These are phyloP conservation scores for Pluvianellus socialis DNA, from an alignment of 2,113 vertebrate species.

Conservation along the genomic window DNA sequence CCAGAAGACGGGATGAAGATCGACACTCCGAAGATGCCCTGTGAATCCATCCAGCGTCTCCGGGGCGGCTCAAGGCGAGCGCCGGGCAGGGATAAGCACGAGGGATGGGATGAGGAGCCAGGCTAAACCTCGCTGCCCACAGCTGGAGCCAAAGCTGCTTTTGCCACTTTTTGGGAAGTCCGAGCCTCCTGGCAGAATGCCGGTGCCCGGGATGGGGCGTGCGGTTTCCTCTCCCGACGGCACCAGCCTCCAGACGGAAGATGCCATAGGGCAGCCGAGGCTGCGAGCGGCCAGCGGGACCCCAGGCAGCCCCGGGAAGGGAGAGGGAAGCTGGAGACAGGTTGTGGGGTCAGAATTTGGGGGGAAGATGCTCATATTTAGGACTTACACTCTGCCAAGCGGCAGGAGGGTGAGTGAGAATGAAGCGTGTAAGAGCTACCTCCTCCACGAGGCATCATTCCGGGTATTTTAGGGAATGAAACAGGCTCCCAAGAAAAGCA, in stretches of 20 bases:
- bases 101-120: neutral
- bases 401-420: neutral
- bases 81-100: neutral
- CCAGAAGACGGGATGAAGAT: neutral
- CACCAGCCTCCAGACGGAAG: neutral
- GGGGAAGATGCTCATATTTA: neutral
- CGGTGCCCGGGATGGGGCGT: neutral
- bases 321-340: neutral
- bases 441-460: neutral
- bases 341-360: neutral
- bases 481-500: neutral
- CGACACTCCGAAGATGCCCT: neutral
- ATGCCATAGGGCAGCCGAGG: accelerated
- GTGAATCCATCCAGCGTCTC: neutral
- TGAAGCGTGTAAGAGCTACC: neutral
- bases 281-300: neutral
- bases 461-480: neutral
- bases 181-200: neutral
- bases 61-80: accelerated
- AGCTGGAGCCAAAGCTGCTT: neutral
- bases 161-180: accelerated
- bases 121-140: neutral
- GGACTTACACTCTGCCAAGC: neutral
- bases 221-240: neutral
- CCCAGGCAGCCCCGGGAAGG: neutral